Conservation (phyloP, 2,888 invertebrate genomes). For the Trilocha varians region DNA sequence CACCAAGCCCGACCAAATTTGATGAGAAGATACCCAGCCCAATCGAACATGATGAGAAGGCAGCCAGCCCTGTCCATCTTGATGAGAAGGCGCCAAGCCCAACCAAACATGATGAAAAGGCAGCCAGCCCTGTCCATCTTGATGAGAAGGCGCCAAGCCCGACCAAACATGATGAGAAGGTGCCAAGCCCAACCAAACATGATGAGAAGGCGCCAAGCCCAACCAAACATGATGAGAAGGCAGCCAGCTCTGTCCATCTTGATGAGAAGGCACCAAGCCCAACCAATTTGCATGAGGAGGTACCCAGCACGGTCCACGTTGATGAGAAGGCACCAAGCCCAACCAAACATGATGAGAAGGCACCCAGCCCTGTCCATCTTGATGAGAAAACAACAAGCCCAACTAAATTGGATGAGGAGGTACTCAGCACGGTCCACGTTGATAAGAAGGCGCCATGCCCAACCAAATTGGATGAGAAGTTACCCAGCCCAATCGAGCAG, state of each 20-base stretch:
- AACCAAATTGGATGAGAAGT: constrained; percentile 3
- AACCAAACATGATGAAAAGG: not conserved
- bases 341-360: constrained; percentile 3
- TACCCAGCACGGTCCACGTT: constrained; percentile 1
- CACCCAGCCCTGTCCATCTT: constrained; percentile 4
- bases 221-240: not conserved
- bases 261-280: constrained; percentile 2
- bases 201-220: constrained; percentile 1
- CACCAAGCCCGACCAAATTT: not conserved
- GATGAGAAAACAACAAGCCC: not conserved
- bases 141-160: constrained; percentile 3
- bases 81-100: not conserved
- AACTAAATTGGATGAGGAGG: not conserved
- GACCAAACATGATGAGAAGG: constrained; percentile 1
- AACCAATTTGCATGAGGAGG: constrained; percentile 3
- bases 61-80: too few relatives aligned
- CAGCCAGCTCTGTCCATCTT: not conserved
- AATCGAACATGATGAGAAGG: not conserved
- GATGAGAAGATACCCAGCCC: constrained; percentile 5
- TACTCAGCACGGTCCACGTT: too few relatives aligned
- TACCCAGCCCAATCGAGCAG: constrained; percentile 1
- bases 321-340: constrained; percentile 10
- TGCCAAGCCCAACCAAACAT: not conserved
- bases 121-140: not conserved
- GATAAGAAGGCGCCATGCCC: too few relatives aligned